phyloP scores from a whole-genome alignment of 2,113 vertebrate genomes.

The Channa argus region DNA sequence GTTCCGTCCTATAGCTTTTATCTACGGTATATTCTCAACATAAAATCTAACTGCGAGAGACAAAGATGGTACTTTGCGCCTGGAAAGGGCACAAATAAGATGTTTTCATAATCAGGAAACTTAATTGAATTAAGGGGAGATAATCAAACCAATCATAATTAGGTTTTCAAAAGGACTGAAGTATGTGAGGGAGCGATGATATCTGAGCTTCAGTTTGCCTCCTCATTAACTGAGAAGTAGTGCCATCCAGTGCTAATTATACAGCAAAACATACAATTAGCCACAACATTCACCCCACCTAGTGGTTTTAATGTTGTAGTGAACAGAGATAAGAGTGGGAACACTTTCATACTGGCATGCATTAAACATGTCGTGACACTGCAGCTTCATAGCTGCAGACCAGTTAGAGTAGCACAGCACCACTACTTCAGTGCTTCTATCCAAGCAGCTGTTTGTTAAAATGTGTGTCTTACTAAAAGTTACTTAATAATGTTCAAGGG shows the following conservation, averaged over 20 bases:
- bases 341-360: too few species aligned
- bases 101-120: not conserved
- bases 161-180: not conserved
- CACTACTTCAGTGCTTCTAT: too few species aligned
- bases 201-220: not conserved
- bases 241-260: constrained; percentile 52
- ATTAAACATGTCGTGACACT: too few species aligned
- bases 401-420: too few species aligned
- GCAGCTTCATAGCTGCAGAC: too few species aligned
- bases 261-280: too few species aligned
- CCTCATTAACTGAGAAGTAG: not conserved
- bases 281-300: too few species aligned
- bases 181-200: not conserved
- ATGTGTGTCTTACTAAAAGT: too few species aligned
- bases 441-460: too few species aligned
- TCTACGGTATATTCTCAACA: not conserved
- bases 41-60: not conserved
- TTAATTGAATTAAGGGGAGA: not conserved
- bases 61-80: not conserved
- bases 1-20: not conserved
- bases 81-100: not conserved
- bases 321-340: too few species aligned
- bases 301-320: too few species aligned
- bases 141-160: not conserved
- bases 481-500: too few species aligned